A percentile compares a stretch with the other conserved stretches of the same genome.
phyloP scores from a whole-genome alignment of 2,797 vertebrate species.

The Petrocephalus sullivani region DNA sequence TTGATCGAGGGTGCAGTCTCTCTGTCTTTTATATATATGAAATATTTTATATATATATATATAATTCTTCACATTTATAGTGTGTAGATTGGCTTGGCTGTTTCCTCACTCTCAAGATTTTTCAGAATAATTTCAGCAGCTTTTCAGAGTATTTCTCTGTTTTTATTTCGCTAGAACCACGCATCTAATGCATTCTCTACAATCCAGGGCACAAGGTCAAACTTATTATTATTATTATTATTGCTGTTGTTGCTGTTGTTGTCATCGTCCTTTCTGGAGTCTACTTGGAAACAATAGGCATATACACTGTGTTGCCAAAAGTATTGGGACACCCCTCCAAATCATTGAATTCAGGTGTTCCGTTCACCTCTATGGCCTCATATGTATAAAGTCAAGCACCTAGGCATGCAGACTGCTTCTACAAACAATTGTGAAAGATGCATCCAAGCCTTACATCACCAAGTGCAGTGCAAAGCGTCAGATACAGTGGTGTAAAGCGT shows the following conservation, averaged over 20 bases:
- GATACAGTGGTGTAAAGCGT: too few species aligned
- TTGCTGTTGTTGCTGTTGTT: background rate
- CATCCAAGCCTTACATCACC: too few species aligned
- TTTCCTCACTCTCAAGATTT: background rate
- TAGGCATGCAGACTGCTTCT: too few species aligned
- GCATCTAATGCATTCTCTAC: background rate
- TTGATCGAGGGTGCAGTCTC: slow-evolving; percentile 20
- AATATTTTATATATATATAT: too few species aligned
- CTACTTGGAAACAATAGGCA: background rate
- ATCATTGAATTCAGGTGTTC: too few species aligned
- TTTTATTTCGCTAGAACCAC: background rate
- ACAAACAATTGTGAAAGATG: too few species aligned
- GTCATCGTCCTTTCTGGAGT: background rate
- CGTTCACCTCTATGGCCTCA: too few species aligned
- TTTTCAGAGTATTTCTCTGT: background rate
- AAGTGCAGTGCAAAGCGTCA: too few species aligned
- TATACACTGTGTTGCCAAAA: too few species aligned
- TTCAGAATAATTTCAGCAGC: background rate
- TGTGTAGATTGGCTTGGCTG: background rate
- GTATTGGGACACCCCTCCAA: too few species aligned
- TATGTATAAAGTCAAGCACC: too few species aligned
- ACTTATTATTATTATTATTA: background rate
- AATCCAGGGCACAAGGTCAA: background rate
- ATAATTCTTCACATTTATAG: background rate
- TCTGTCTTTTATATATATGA: background rate